Conservation (phyloP, 35 echinoderm and acorn worm genomes). For the Diadema setosum region DNA sequence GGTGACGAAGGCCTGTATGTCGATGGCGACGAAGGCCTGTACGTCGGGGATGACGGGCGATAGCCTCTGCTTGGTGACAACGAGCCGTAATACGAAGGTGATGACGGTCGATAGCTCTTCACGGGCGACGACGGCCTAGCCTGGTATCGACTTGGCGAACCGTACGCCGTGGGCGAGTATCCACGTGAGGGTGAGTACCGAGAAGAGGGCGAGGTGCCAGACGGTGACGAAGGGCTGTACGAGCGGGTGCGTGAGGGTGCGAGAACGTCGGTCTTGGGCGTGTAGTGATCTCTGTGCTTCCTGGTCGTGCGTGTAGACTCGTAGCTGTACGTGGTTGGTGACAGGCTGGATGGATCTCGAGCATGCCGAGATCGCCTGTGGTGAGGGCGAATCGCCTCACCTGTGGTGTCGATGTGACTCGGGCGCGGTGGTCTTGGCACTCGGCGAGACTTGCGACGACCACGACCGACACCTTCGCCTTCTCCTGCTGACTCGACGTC, state of each 20-base stretch:
- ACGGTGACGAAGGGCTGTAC: constrained; percentile 18
- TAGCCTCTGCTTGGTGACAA: not conserved
- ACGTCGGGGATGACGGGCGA: not conserved
- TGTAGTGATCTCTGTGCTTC: not conserved
- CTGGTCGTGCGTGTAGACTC: not conserved
- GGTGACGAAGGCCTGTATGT: not conserved
- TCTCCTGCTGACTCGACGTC: no score
- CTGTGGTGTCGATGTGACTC: not conserved
- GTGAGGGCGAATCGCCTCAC: constrained; percentile 10
- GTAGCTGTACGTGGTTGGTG: not conserved
- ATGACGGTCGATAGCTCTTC: not conserved
- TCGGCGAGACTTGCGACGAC: not conserved
- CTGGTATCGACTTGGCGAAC: not conserved
- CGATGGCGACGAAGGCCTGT: not conserved
- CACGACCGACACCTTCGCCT: not conserved
- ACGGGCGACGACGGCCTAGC: not conserved
- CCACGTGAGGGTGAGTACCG: not conserved
- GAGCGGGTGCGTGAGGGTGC: constrained; percentile 19
- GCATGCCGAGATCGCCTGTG: not conserved
- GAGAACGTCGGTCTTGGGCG: not conserved
- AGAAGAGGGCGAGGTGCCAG: not conserved
- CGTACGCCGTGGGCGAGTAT: not conserved
- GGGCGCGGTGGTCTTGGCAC: not conserved
- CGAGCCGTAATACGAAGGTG: not conserved
- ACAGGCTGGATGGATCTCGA: not conserved